These are phyloP conservation scores for Adelosebastes latens DNA, from an alignment of 2,797 vertebrate genomes.

Conservation along the genomic window DNA sequence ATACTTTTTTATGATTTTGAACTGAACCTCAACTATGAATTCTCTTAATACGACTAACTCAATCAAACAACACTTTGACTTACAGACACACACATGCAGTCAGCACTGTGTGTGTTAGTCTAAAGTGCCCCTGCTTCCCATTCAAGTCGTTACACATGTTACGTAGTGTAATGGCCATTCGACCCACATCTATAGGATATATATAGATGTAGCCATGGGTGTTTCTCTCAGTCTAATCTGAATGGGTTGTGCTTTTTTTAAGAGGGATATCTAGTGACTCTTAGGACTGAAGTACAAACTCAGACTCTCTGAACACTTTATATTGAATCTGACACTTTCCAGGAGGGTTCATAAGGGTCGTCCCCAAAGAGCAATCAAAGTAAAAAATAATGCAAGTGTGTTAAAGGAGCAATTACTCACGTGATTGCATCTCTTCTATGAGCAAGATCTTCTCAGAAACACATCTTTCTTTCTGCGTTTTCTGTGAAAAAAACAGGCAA, in stretches of 20 bases:
- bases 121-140: constrained; percentile 28
- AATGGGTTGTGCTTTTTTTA: constrained; percentile 23
- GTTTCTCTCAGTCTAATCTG: constrained; percentile 26
- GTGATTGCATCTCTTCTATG: constrained; percentile 79
- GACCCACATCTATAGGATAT: constrained; percentile 33
- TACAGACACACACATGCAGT: neutral
- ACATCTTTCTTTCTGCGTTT: constrained; percentile 73
- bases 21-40: neutral
- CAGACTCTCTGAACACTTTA: neutral
- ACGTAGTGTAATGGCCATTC: neutral
- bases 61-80: neutral
- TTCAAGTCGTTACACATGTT: constrained; percentile 39
- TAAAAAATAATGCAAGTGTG: neutral
- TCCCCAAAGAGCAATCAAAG: neutral
- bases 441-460: constrained; percentile 77
- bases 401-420: constrained; percentile 65
- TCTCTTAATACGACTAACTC: neutral
- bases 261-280: constrained; percentile 16
- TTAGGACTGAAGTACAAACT: constrained; percentile 2
- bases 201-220: constrained; percentile 23
- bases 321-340: neutral
- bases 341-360: neutral
- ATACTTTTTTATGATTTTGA: neutral
- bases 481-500: constrained; percentile 59
- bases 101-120: neutral